phyloP scores from a whole-genome alignment of 2,797 vertebrate species.

The Tangara arthus region DNA sequence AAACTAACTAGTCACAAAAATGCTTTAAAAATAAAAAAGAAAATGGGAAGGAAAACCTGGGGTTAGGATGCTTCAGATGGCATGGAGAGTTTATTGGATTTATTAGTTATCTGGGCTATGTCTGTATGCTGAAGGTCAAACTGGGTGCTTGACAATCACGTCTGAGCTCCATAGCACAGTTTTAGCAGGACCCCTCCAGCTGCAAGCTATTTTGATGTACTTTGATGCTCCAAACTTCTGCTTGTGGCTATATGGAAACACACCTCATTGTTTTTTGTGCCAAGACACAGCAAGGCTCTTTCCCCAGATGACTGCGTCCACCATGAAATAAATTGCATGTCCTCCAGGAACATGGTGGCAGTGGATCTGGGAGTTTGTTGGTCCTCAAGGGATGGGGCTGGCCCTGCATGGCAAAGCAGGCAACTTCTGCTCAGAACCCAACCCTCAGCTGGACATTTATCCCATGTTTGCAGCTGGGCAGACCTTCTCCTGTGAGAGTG shows the following conservation, averaged over 20 bases:
- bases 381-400: neutral
- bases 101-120: neutral
- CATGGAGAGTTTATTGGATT: neutral
- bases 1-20: slow-evolving; percentile 24
- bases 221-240: neutral
- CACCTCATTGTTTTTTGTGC: neutral
- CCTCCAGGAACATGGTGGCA: neutral
- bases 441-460: neutral
- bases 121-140: neutral
- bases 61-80: neutral
- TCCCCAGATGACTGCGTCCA: neutral
- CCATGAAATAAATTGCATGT: neutral
- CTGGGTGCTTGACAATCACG: neutral
- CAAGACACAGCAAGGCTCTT: neutral
- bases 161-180: neutral
- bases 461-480: neutral
- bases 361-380: neutral
- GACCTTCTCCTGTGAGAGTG: neutral
- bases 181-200: neutral
- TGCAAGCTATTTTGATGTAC: neutral
- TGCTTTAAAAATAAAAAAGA: neutral
- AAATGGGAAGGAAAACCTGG: neutral
- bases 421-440: neutral
- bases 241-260: neutral
- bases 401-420: neutral